Conservation (phyloP, 2,797 vertebrate genomes). For the Crypturellus tataupa region DNA sequence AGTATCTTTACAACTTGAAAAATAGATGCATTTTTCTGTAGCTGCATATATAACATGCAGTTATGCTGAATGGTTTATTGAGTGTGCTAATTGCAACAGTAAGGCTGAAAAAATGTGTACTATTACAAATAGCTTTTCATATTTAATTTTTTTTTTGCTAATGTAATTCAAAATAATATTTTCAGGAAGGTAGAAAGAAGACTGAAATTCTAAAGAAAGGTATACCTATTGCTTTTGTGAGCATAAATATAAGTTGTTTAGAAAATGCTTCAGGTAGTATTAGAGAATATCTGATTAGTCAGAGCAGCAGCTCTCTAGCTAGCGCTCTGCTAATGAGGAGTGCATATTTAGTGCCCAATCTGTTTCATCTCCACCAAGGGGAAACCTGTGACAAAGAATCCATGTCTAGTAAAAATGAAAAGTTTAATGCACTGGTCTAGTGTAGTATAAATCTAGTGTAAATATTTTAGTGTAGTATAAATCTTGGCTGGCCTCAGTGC, state of each 20-base stretch:
- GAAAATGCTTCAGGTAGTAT: background rate
- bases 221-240: background rate
- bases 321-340: background rate
- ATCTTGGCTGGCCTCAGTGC: background rate
- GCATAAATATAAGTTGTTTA: background rate
- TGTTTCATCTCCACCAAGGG: background rate
- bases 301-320: background rate
- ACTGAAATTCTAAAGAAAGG: background rate
- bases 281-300: background rate
- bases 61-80: conserved; percentile 2
- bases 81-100: background rate
- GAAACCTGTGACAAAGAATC: background rate
- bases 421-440: background rate
- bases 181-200: background rate
- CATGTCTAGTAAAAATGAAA: background rate
- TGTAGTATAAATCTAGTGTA: background rate
- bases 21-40: conserved; percentile 1
- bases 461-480: background rate
- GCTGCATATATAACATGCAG: background rate
- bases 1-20: conserved; percentile 31
- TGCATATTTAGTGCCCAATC: background rate
- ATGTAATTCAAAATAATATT: background rate
- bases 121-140: background rate
- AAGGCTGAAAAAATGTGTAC: background rate
- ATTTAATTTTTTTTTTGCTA: background rate